Evolutionary conservation across 2,888 invertebrate genomes (phyloP).

Genomic region (Diogma glabrata): DNA sequence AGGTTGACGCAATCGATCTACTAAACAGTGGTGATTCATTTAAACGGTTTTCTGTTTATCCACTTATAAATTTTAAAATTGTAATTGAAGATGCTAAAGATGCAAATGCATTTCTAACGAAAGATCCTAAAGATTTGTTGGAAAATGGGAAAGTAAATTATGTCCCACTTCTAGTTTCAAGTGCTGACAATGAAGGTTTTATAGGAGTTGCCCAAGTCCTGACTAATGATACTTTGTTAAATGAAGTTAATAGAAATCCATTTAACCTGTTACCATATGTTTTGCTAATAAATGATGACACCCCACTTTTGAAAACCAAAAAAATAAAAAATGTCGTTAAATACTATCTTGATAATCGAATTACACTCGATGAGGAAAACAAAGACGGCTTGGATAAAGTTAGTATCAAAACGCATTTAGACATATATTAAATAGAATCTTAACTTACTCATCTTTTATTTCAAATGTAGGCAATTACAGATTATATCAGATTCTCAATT

Average conservation of each 20-base stretch:
- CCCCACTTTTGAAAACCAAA: no score
- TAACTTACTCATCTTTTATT: no score
- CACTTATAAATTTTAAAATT: slow-evolving; percentile 37
- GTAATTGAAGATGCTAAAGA: slow-evolving; percentile 33
- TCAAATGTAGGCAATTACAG: no score
- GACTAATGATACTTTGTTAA: neutral
- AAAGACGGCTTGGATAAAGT: no score
- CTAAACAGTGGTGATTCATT: neutral
- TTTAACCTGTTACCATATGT: slow-evolving; percentile 26
- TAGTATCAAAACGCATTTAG: no score
- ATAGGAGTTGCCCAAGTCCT: slow-evolving; percentile 25
- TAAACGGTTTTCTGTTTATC: slow-evolving; percentile 39
- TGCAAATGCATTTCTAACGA: slow-evolving; percentile 29
- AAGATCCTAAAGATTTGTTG: slow-evolving; percentile 30
- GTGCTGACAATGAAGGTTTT: slow-evolving; percentile 32
- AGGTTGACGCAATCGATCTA: slow-evolving; percentile 27
- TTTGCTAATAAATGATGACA: no score
- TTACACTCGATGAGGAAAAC: no score
- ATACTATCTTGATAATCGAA: no score
- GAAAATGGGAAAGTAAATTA: slow-evolving; percentile 26
- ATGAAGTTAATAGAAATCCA: slow-evolving; percentile 28
- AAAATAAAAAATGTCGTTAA: no score
- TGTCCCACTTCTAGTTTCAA: slow-evolving; percentile 35
- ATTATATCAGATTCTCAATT: no score
- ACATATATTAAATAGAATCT: no score